A percentile compares a stretch with the other conserved stretches of the same genome.
These are phyloP conservation scores for Drosophila prosaltans DNA, from an alignment of 1,140 invertebrate genomes.

Conservation along the genomic window DNA sequence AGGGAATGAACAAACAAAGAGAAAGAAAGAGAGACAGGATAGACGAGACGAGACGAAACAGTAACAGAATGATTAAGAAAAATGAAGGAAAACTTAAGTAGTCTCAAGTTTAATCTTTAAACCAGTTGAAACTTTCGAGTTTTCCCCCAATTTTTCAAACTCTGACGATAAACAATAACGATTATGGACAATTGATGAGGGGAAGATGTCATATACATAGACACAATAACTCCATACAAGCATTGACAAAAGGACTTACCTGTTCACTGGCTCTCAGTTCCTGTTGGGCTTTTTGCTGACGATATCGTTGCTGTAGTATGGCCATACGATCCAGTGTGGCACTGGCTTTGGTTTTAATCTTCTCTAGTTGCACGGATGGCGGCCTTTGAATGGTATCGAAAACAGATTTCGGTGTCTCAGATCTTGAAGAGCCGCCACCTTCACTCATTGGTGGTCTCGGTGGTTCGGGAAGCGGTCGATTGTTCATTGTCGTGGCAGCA, in stretches of 20 bases:
- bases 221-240: neutral
- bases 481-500: constrained; percentile 45
- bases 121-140: neutral
- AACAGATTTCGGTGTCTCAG: constrained; percentile 77
- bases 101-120: too few relatives aligned
- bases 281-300: constrained; percentile 85
- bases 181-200: constrained; percentile 34
- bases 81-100: constrained; percentile 15
- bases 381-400: constrained; percentile 80
- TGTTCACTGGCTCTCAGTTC: constrained; percentile 83
- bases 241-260: constrained; percentile 44
- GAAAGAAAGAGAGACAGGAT: constrained; percentile 49
- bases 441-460: constrained; percentile 65
- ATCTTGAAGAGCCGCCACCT: constrained; percentile 68
- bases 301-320: constrained; percentile 86
- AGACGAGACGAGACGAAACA: constrained; percentile 57
- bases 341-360: constrained; percentile 80
- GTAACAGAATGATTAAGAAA: constrained; percentile 5
- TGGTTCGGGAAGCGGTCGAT: constrained; percentile 78
- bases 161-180: constrained; percentile 13
- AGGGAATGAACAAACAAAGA: constrained; percentile 55
- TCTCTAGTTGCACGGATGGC: constrained; percentile 81
- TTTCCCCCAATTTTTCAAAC: neutral
- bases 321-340: constrained; percentile 82
- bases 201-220: constrained; percentile 8